Percentiles rank a stretch among this genome's conserved stretches.
Conservation (phyloP, 2,113 vertebrate genomes). For the Tupaia tana region DNA sequence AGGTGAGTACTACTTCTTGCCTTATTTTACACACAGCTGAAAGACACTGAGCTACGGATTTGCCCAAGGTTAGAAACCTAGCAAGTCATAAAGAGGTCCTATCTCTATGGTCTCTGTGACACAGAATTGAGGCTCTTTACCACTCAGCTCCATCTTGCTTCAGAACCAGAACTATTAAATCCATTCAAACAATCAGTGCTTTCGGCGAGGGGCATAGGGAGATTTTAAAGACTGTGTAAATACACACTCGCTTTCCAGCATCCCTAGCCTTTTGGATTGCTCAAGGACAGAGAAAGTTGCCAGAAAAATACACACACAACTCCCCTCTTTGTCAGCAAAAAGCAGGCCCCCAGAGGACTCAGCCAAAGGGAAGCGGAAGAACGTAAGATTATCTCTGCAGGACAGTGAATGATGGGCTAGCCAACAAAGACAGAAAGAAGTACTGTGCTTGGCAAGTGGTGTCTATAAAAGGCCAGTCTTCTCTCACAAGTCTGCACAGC, state of each 20-base stretch:
- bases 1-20: neutral
- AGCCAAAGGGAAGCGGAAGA: slow-evolving; percentile 67
- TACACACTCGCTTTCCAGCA: slow-evolving; percentile 34
- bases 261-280: slow-evolving; percentile 6
- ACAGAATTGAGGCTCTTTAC: neutral
- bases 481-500: slow-evolving; percentile 48
- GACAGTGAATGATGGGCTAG: slow-evolving; percentile 24
- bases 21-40: neutral
- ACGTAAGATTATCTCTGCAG: neutral
- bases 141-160: neutral
- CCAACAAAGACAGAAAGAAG: slow-evolving; percentile 60
- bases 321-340: slow-evolving; percentile 63
- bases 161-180: slow-evolving; percentile 38
- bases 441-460: slow-evolving; percentile 46
- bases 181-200: neutral
- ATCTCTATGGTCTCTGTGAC: neutral
- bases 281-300: slow-evolving; percentile 61
- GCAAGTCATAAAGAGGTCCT: neutral
- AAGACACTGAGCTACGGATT: neutral
- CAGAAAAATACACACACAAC: slow-evolving; percentile 56
- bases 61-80: neutral
- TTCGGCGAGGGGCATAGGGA: neutral
- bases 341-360: slow-evolving; percentile 2
- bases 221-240: slow-evolving; percentile 36
- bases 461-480: slow-evolving; percentile 61